Evolutionary conservation across 2,797 vertebrate genomes (phyloP), one percentile per base, ranked within the genome.

Genomic region (Lepidocolaptes lacrymiger): DNA sequence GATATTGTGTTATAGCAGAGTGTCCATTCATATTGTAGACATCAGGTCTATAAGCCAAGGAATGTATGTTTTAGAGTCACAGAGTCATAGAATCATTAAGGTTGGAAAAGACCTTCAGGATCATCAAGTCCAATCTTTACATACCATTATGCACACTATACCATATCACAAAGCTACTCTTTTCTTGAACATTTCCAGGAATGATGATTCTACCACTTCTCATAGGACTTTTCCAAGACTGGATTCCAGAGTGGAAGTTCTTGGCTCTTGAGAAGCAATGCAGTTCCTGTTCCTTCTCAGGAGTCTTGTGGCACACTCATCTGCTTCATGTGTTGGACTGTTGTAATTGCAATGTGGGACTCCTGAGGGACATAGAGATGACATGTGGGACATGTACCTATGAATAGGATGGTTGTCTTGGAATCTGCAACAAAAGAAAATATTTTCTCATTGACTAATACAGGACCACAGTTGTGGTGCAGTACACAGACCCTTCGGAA

Each of bases 331-430:
- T 37, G 21, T 23, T 63, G 58, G 9, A 6, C 10, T 72, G 17
- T 4, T 52, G 22, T 27, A 49, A 10, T 20, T 48, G 30, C 14
- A 37, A 26, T 26, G 10, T 12, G 9, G 5, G 3, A 36, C 17
- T 30, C 19, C 39, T 26, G 19, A 36, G 24, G 20, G 23, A 81
- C 17, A 13, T 0, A 0, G 26, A 44, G 14, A 36, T 12, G n/a
- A 26, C 20, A 18, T 8, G 10, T 18, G 36, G 12, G 18, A 54
- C 32, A 58, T 11, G 14, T 7, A 24, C 0, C 0, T 37, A 39
- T 74, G 49, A 61, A 55, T 37, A 46, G 12, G 2, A 78, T 11
- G 9, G 4, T 24, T 46, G 12, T 43, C 20, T 22, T 44, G 19
- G 48, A 15, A 28, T 89, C 58, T 68, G 32, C 6, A 64, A 49